Evolutionary conservation across 2,888 invertebrate species (phyloP), one percentile per base, ranked within the genome.

Genomic region (Corythucha ciliata): DNA sequence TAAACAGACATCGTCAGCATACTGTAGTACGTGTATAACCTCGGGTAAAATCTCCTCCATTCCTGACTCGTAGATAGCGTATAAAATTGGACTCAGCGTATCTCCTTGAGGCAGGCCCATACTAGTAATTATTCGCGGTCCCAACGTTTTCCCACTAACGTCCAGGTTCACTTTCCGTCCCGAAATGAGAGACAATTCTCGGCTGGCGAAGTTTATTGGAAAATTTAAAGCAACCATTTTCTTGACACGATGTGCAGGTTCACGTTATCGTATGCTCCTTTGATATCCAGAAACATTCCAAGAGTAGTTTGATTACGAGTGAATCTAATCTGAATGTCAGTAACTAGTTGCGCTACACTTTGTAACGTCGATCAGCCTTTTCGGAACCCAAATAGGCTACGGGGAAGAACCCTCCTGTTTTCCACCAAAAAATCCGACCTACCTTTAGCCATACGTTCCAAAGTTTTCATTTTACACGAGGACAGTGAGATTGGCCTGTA

Each of bases 1-100:
- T 16, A 29, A 20, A 29, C 44, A 44, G 10, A 44, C 44, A 27
- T 44, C 44, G 27, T 44, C 44, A 16, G 44, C 44, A 29, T 29
- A 44, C 29, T 44, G 44, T 3, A 16, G 20, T 4, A 44, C 20
- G 2, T 27, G 20, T 2, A 44, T 29, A 27, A 12, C 44, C 2
- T 32, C 44, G 7, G 44, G 32, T 4, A 44, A 20, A 27, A 21
- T n/a, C 14, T 33, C 44, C 16, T 44, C 44, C 3, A 44, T 16
- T 4, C 29, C 44, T 2, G 44, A 26, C 7, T 27, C 44, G 32
- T 44, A 44, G 10, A 44, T 7, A 7, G 14, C 24, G 18, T 29
- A 44, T 14, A 44, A 16, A 16, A 44, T 12, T 8, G 44, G 20
- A 32, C 44, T 44, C 7, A 44, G 29, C 2, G 29, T 44, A 14